Evolutionary conservation across 2,888 invertebrate species (phyloP).

Genomic region (Hermaeophaga mercurialis): DNA sequence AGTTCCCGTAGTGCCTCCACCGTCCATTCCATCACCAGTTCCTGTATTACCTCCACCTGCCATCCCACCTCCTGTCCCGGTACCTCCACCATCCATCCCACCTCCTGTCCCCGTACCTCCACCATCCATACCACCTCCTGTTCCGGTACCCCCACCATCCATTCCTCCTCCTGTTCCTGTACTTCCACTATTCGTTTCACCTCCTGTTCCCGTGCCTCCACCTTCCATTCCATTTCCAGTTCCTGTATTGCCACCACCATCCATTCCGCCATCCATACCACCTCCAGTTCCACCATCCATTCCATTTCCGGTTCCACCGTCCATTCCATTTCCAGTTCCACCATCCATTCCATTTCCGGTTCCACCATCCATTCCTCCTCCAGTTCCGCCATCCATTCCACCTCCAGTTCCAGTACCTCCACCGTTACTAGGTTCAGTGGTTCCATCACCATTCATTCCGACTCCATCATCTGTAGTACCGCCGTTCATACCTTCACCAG

Average conservation of each 20-base stretch:
- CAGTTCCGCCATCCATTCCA: slow-evolving; percentile 44
- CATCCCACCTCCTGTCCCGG: slow-evolving; percentile 13
- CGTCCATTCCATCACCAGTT: slow-evolving; percentile 25
- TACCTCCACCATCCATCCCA: slow-evolving; percentile 21
- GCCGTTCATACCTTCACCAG: slow-evolving; percentile 17
- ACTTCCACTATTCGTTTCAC: slow-evolving; percentile 14
- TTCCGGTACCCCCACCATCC: slow-evolving; percentile 37
- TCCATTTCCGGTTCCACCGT: slow-evolving; percentile 28
- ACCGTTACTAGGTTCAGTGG: no score
- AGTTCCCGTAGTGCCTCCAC: slow-evolving; percentile 24
- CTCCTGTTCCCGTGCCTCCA: slow-evolving; percentile 27
- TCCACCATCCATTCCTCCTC: slow-evolving; percentile 15
- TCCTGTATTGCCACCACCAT: slow-evolving; percentile 14
- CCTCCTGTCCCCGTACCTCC: slow-evolving; percentile 42
- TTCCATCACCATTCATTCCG: slow-evolving; percentile 29
- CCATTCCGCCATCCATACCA: slow-evolving; percentile 23
- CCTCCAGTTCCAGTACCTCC: slow-evolving; percentile 37
- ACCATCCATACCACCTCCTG: slow-evolving; percentile 31
- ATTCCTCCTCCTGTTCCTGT: slow-evolving; percentile 16
- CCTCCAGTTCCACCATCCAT: slow-evolving; percentile 18
- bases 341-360: slow-evolving; percentile 14
- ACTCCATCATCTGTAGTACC: slow-evolving; percentile 24
- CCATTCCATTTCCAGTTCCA: slow-evolving; percentile 25
- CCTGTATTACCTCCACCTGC: slow-evolving; percentile 27
- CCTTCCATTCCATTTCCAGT: slow-evolving; percentile 24